Percentiles rank a stretch among this genome's conserved stretches.
phyloP scores from a whole-genome alignment of 2,113 vertebrate species.

The Uria aalge region DNA sequence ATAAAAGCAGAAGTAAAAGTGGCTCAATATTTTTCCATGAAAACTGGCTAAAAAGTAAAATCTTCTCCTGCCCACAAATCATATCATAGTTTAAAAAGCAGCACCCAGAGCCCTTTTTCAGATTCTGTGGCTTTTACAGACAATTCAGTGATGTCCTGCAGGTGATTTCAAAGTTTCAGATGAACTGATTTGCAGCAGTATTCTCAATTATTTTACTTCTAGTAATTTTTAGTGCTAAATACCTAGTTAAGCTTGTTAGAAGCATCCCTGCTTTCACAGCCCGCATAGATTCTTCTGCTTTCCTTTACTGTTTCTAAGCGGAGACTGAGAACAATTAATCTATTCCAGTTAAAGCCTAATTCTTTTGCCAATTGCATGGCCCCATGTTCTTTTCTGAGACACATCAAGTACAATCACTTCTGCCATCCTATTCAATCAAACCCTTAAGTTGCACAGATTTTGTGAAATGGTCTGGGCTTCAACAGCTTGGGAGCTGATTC shows the following conservation, averaged over 20 bases:
- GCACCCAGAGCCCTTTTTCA: neutral
- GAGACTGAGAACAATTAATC: constrained; percentile 39
- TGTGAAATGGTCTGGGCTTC: constrained; percentile 36
- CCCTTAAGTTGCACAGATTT: constrained; percentile 32
- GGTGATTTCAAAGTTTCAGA: neutral
- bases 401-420: constrained; percentile 38
- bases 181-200: neutral
- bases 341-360: constrained; percentile 15
- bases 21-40: neutral
- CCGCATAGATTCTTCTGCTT: neutral
- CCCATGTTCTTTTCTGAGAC: constrained; percentile 30
- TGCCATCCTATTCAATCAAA: constrained; percentile 49
- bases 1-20: neutral
- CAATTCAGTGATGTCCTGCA: neutral
- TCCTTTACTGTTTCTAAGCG: neutral
- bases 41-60: neutral
- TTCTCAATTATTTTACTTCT: neutral
- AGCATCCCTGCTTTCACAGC: neutral
- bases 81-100: neutral
- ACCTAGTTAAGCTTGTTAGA: neutral
- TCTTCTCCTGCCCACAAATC: neutral
- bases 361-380: constrained; percentile 24
- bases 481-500: constrained; percentile 58
- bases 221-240: neutral
- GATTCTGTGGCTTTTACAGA: neutral